Evolutionary conservation across 2,113 vertebrate genomes (phyloP), one percentile per base, ranked within the genome.

Genomic region (Trinectes maculatus): DNA sequence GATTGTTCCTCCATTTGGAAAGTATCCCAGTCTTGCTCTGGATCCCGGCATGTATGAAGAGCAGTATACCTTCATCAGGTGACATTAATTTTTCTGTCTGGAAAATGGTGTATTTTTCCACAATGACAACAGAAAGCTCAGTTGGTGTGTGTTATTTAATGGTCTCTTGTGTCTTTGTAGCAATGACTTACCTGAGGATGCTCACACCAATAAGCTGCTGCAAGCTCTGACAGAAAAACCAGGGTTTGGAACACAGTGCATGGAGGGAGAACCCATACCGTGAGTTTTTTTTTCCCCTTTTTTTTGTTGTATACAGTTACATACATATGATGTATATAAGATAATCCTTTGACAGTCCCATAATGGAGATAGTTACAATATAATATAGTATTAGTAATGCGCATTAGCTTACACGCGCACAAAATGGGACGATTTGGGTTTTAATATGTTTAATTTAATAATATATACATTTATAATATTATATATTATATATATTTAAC

Each of bases 41-140:
- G 92, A 99, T 47, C 95, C 95, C 3, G 91, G 95, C 95, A 98
- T 99, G 96, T 99, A 99, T 57, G 93, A 94, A 10, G 94, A 98
- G 16, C 98, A 99, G 87, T 97, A 95, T 48, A 95, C 93, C 15
- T 99, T 99, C 68, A 87, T 98, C 89, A 99, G 98, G 98, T 99
- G 87, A 49, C 28, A 3, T 21, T 3, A 8, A 8, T 55, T 7
- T 42, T 0, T 47, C 9, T 56, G 2, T 29, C n/a, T 18, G 2
- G 6, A 31, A 13, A 16, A 39, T 24, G 18, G 19, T 19, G 18
- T 8, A 3, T 18, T 19, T 42, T 42, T 42, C 33, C 19, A 3
- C n/a, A 40, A 18, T 11, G 26, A 49, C 6, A 18, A n/a, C 6
- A 53, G 29, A 53, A 15, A 34, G 21, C 3, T 15, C 3, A 19